Conservation (phyloP, 2,113 vertebrate genomes). For the Alethe diademata region DNA sequence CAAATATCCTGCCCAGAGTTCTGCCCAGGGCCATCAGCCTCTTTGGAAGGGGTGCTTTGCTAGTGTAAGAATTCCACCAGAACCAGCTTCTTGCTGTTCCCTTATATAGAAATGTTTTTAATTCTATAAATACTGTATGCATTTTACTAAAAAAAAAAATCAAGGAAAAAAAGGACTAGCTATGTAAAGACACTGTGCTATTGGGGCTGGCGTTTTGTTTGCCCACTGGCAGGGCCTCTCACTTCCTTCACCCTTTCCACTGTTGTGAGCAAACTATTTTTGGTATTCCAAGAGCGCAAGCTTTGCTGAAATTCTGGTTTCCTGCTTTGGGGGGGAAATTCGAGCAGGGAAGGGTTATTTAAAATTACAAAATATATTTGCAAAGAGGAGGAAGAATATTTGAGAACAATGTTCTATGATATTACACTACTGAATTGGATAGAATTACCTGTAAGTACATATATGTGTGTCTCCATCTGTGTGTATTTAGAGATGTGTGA, state of each 20-base stretch:
- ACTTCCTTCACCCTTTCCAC: slow-evolving; percentile 46
- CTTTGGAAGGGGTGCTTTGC: background rate
- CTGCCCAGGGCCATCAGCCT: background rate
- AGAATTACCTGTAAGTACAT: background rate
- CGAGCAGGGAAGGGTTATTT: background rate
- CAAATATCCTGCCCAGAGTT: background rate
- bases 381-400: background rate
- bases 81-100: slow-evolving; percentile 31
- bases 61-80: background rate
- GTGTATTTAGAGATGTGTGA: background rate
- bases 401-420: background rate
- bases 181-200: background rate
- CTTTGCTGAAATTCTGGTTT: slow-evolving; percentile 48
- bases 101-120: slow-evolving; percentile 40
- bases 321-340: slow-evolving; percentile 11
- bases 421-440: background rate
- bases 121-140: slow-evolving; percentile 46
- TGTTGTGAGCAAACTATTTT: slow-evolving; percentile 35
- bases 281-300: slow-evolving; percentile 30
- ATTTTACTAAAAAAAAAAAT: background rate
- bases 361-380: background rate
- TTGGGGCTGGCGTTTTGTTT: background rate
- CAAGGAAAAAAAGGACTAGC: background rate
- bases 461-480: background rate
- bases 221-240: background rate